A percentile compares a stretch with the other conserved stretches of the same genome.
These are phyloP conservation scores for Nasonovia ribisnigri DNA, from an alignment of 2,888 invertebrate genomes.

Conservation along the genomic window DNA sequence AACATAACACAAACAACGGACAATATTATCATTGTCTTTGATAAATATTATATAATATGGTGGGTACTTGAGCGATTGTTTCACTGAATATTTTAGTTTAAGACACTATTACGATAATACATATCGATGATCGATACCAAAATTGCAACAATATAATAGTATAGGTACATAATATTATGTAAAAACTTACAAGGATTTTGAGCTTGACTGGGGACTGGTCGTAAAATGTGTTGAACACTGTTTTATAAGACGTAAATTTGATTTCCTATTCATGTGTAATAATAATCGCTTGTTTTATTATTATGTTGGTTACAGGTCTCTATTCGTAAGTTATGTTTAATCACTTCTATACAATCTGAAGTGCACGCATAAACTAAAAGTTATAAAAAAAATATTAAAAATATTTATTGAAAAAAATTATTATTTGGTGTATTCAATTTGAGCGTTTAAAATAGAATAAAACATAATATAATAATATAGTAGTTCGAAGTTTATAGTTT, in stretches of 20 bases:
- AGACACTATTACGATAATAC: no score
- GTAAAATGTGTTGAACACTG: not conserved
- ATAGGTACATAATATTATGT: not conserved
- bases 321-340: not conserved
- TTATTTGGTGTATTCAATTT: not conserved
- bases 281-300: not conserved
- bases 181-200: not conserved
- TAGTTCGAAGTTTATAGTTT: no score
- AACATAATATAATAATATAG: no score
- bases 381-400: not conserved
- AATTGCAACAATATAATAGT: not conserved
- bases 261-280: not conserved
- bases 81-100: no score
- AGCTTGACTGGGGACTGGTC: not conserved
- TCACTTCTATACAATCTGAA: not conserved
- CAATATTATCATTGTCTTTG: not conserved
- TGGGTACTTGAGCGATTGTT: no score
- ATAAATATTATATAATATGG: no score
- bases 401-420: not conserved
- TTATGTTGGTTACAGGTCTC: not conserved
- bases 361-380: not conserved
- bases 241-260: not conserved
- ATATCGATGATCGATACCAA: not conserved
- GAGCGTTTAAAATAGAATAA: not conserved
- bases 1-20: not conserved